Evolutionary conservation across 1,140 invertebrate species (phyloP).

Genomic region (Zaprionus lachaisei): DNA sequence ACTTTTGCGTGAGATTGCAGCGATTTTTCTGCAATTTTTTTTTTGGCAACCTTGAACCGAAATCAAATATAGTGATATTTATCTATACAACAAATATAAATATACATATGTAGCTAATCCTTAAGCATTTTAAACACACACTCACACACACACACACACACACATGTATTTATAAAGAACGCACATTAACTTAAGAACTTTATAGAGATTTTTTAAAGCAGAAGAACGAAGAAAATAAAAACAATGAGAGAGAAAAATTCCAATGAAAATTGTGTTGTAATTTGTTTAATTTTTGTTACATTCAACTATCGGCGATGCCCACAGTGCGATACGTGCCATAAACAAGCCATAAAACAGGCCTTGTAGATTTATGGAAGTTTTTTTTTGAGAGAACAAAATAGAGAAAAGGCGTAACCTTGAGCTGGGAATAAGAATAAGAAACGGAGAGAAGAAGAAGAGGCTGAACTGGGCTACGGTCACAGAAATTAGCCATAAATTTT

Average conservation of each 20-base stretch:
- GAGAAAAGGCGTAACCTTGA: constrained; percentile 40
- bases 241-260: constrained; percentile 22
- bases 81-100: constrained; percentile 67
- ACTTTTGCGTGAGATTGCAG: constrained; percentile 20
- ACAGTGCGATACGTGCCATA: constrained; percentile 6
- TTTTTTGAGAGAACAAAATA: constrained; percentile 17
- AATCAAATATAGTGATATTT: constrained; percentile 83
- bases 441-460: not conserved
- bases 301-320: constrained; percentile 1
- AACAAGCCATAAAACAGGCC: constrained; percentile 13
- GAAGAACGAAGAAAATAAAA: constrained; percentile 50
- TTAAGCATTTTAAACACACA: constrained; percentile 36
- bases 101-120: constrained; percentile 26
- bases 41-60: constrained; percentile 66
- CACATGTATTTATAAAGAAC: constrained; percentile 54
- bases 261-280: constrained; percentile 27
- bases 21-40: constrained; percentile 35
- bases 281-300: constrained; percentile 29
- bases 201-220: constrained; percentile 60
- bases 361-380: constrained; percentile 28
- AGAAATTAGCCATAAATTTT: constrained; percentile 82
- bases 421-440: constrained; percentile 7
- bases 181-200: constrained; percentile 55
- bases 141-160: constrained; percentile 30
- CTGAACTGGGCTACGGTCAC: constrained; percentile 53